Evolutionary conservation across 2,797 vertebrate genomes (phyloP).

Genomic region (Numenius phaeopus): DNA sequence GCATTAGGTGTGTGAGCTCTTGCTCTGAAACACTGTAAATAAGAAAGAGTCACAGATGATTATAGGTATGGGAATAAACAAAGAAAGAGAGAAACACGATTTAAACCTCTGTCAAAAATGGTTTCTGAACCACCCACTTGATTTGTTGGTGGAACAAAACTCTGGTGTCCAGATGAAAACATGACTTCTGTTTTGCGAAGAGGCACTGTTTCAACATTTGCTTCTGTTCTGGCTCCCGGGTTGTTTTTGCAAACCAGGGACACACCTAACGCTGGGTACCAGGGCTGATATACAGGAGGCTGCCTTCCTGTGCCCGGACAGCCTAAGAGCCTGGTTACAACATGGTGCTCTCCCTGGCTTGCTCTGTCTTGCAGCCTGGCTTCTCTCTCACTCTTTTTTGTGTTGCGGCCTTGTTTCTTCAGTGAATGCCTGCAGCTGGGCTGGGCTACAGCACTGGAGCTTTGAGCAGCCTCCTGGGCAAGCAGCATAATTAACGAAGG

Average conservation of each 20-base stretch:
- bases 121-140: neutral
- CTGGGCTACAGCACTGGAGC: neutral
- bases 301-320: neutral
- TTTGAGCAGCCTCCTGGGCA: neutral
- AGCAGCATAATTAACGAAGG: rapidly evolving
- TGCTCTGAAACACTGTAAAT: constrained; percentile 43
- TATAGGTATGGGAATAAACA: neutral
- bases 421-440: neutral
- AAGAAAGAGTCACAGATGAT: neutral
- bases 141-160: neutral
- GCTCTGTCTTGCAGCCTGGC: neutral
- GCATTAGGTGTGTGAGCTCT: constrained; percentile 15
- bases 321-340: neutral
- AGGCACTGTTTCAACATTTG: neutral
- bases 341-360: rapidly evolving
- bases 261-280: neutral
- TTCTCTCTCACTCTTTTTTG: neutral
- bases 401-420: rapidly evolving
- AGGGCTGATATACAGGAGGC: neutral
- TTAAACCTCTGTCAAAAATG: constrained; percentile 9
- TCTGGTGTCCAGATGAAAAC: neutral
- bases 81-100: neutral
- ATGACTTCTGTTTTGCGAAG: neutral
- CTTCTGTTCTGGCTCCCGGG: neutral
- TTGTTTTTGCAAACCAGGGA: neutral